Evolutionary conservation across 1,140 invertebrate species (phyloP).

Genomic region (Temnothorax longispinosus): DNA sequence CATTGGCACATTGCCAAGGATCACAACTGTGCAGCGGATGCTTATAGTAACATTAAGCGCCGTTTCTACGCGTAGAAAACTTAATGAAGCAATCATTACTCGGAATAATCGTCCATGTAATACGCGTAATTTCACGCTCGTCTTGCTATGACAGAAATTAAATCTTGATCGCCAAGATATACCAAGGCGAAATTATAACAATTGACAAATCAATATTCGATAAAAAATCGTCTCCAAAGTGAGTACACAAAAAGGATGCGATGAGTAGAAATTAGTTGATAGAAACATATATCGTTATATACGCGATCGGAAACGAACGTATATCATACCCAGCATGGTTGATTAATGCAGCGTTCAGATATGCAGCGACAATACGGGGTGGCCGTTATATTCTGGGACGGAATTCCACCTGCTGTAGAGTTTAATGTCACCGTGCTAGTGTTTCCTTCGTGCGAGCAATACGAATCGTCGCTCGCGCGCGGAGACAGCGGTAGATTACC

Average conservation of each 20-base stretch:
- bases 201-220: background rate
- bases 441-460: conserved; percentile 67
- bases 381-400: conserved; percentile 14
- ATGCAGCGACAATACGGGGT: conserved; percentile 21
- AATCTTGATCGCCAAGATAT: background rate
- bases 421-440: conserved; percentile 67
- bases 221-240: background rate
- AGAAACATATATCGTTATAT: background rate
- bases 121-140: conserved; percentile 4
- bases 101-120: conserved; percentile 5
- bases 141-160: background rate
- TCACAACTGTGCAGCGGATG: conserved; percentile 50
- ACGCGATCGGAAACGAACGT: conserved; percentile 9
- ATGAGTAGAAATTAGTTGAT: background rate
- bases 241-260: background rate
- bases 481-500: conserved; percentile 72
- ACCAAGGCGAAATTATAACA: background rate
- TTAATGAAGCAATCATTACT: conserved; percentile 67
- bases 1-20: conserved; percentile 61
- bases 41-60: conserved; percentile 62
- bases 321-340: conserved; percentile 14
- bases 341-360: conserved; percentile 37
- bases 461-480: conserved; percentile 63
- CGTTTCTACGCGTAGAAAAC: conserved; percentile 31
- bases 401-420: conserved; percentile 63